phyloP scores from a whole-genome alignment of 2,888 invertebrate genomes.

The Thelaira solivaga region DNA sequence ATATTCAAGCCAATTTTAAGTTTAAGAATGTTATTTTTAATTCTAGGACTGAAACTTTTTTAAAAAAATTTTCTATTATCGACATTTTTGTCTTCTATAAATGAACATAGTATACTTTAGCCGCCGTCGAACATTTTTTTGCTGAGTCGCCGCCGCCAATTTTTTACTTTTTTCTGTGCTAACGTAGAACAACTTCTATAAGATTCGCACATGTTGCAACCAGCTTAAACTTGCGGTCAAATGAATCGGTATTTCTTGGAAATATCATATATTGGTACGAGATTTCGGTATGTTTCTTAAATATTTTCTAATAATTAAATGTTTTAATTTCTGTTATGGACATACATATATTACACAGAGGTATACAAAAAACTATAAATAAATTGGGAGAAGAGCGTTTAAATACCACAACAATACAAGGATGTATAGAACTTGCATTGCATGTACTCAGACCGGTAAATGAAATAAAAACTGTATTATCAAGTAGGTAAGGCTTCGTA shows the following conservation, averaged over 20 bases:
- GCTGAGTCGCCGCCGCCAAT: too few relatives aligned
- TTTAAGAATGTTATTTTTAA: too few relatives aligned
- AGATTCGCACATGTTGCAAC: neutral
- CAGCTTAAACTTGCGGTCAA: constrained; percentile 48
- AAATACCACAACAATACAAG: constrained; percentile 85
- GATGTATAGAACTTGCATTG: constrained; percentile 83
- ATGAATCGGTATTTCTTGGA: constrained; percentile 85
- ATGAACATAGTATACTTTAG: too few relatives aligned
- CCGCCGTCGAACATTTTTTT: too few relatives aligned
- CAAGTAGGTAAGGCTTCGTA: constrained; percentile 86
- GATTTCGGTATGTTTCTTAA: constrained; percentile 82
- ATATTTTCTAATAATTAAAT: neutral
- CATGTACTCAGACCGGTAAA: constrained; percentile 79
- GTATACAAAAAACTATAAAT: constrained; percentile 82
- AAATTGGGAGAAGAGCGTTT: constrained; percentile 77
- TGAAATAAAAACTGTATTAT: constrained; percentile 80
- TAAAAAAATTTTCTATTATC: too few relatives aligned
- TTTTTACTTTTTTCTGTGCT: too few relatives aligned
- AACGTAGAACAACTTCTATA: too few relatives aligned
- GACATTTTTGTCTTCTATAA: too few relatives aligned
- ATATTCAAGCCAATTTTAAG: too few relatives aligned
- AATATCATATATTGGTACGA: constrained; percentile 87
- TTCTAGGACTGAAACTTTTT: too few relatives aligned
- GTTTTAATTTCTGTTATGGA: neutral
- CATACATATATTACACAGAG: too few relatives aligned